Base-by-base conservation (phyloP, 2,797 vertebrate genomes). In the Dicrostonyx torquatus region DNA sequence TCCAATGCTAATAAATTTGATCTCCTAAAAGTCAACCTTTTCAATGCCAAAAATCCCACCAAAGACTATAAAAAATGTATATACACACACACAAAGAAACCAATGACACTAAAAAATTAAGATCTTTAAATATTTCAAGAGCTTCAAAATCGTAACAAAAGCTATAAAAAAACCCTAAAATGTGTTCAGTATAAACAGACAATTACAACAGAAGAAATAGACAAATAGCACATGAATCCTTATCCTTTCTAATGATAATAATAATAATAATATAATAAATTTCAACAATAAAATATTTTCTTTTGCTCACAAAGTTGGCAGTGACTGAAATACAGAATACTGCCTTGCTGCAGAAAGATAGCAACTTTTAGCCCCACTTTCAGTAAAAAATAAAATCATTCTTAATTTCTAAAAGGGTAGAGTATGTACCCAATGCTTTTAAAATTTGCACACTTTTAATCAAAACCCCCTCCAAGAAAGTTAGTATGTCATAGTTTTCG, bases 121-220 rank as follows among this genome's bases (percentile, higher is more conserved):
- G 31, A 22, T 91, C 13, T n/a, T 90, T 37, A 93, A 40, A 31
- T 89, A 72, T 40, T 29, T 8, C 11, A 1, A 88, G 14, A 55
- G 48, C 31, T 68, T 94, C 76, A 48, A 72, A 93, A 83, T 70
- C 34, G 72, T 29, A 89, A 68, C 31, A 92, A 37, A 85, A 77
- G 40, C 26, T 70, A 76, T 5, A 89, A 66, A 82, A 91, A 91
- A 43, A 77, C 12, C 37, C 73, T 84, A 84, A 94, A 94, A 95
- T 85, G 55, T 31, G 3, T 7, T 90, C 22, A 62, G 22, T 31
- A 34, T 87, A 83, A 92, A 58, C 8, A 90, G 15, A 87, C 24
- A 91, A 90, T 90, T 88, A 95, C 37, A 85, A 92, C 77, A 93
- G 15, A 77, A 93, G 72, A 88, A 53, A 77, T 70, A 5, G 88